A percentile compares a stretch with the other conserved stretches of the same genome.
phyloP scores from a whole-genome alignment of 2,113 vertebrate genomes.

The Acrocephalus kingi region DNA sequence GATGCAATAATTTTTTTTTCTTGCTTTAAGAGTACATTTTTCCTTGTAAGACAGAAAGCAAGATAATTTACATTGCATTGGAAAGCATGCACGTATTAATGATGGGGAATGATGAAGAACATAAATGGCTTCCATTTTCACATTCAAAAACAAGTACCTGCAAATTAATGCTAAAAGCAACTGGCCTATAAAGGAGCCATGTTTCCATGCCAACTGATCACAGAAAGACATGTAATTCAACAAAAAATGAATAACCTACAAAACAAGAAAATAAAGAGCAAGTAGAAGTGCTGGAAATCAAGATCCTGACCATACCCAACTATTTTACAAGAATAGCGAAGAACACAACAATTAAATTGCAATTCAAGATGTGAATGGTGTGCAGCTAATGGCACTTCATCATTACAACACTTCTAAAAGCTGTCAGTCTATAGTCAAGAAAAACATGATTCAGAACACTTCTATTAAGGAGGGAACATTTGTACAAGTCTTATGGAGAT shows the following conservation, averaged over 20 bases:
- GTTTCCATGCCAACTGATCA: conserved; percentile 66
- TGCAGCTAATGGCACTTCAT: conserved; percentile 19
- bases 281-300: background rate
- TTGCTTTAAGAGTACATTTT: background rate
- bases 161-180: conserved; percentile 67
- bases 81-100: conserved; percentile 11
- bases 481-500: background rate
- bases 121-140: conserved; percentile 50
- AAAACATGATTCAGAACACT: conserved; percentile 36
- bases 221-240: conserved; percentile 38
- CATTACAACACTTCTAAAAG: conserved; percentile 1
- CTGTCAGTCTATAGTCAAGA: conserved; percentile 21
- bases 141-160: conserved; percentile 53
- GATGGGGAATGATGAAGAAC: conserved; percentile 21
- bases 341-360: conserved; percentile 26
- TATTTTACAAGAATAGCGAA: conserved; percentile 11
- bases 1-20: background rate
- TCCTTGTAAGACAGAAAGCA: background rate
- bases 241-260: background rate
- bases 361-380: background rate
- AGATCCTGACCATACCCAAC: conserved; percentile 12
- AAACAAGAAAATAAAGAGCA: conserved; percentile 29
- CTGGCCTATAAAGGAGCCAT: conserved; percentile 19
- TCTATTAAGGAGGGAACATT: background rate
- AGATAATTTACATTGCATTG: background rate